phyloP scores from a whole-genome alignment of 2,113 vertebrate genomes.

The Megaceryle maxima region DNA sequence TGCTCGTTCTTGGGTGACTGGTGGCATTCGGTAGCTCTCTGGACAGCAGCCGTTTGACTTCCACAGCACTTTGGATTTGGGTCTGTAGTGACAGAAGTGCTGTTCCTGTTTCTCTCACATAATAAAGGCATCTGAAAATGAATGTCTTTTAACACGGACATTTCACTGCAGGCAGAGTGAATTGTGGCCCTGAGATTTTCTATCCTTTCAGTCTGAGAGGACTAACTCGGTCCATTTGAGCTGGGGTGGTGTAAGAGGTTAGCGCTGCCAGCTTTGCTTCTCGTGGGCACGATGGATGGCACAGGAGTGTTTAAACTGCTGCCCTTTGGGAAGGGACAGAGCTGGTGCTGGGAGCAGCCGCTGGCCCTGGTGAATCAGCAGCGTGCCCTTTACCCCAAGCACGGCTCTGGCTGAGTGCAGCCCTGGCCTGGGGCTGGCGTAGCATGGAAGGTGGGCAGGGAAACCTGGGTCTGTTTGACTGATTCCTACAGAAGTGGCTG shows the following conservation, averaged over 20 bases:
- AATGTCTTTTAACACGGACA: not conserved
- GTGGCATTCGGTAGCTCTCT: not conserved
- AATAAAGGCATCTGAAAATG: not conserved
- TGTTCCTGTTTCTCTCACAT: not conserved
- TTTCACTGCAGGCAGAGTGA: not conserved
- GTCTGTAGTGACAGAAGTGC: not conserved
- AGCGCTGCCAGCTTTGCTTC: not conserved
- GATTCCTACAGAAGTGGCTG: not conserved
- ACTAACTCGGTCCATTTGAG: accelerated
- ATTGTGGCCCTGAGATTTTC: not conserved
- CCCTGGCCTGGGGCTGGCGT: not conserved
- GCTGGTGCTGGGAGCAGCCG: not conserved
- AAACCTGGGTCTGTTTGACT: not conserved
- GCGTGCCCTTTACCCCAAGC: not conserved
- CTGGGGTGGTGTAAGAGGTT: not conserved
- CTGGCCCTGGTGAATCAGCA: not conserved
- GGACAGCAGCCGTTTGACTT: not conserved
- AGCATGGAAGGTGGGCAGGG: not conserved
- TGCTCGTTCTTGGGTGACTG: not conserved
- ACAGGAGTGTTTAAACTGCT: not conserved
- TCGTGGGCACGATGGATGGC: too few relatives aligned
- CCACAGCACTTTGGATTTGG: not conserved
- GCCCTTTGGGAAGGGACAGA: not conserved
- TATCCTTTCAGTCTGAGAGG: not conserved
- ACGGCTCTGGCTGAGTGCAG: accelerated